Evolutionary conservation across 2,888 invertebrate species (phyloP), one percentile per base, ranked within the genome.

Genomic region (Melipona beecheii): DNA sequence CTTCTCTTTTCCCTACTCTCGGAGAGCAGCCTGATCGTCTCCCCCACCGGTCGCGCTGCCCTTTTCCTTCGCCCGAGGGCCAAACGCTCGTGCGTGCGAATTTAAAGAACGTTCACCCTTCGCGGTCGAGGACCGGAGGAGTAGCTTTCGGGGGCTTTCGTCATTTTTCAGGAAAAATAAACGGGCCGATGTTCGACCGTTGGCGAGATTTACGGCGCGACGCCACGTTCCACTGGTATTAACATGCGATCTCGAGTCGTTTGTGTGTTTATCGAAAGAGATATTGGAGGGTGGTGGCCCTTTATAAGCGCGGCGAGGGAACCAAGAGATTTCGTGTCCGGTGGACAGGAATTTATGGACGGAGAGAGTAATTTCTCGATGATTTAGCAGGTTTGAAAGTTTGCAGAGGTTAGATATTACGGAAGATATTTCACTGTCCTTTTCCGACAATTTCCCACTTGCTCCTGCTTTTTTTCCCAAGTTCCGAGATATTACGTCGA

Each of bases 71-170:
- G 65, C 75, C 81, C 56, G 70, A 27, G 56, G 81, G 69, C 81
- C 52, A 24, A 56, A n/a, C 82, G 80, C 81, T 43, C 43, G 82
- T 75, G 82, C 43, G 81, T 70, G 80, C 81, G 75, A 80, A 73
- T 82, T 82, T 80, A 80, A 75, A 82, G 82, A 82, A 75, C 82
- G 82, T 82, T 82, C 58, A 82, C 82, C 82, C 82, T 82, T 60
- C 50, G 81, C 81, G 81, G 64, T 81, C 82, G 82, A 75, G 66
- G 81, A 75, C 80, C 70, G 52, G 6, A 70, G 58, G 64, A 49
- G 74, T 21, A 68, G 36, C 73, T 17, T 24, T 60, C 17, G 17
- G 0, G 24, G 72, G 66, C 49, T 54, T 72, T 72, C 60, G 78
- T 31, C 62, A 66, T 62, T 69, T 64, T 62, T 60, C 31, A 54